A percentile compares a stretch with the other conserved stretches of the same genome.
These are phyloP conservation scores for Corythoichthys haematopterus DNA, from an alignment of 2,113 vertebrate genomes.

Conservation along the genomic window DNA sequence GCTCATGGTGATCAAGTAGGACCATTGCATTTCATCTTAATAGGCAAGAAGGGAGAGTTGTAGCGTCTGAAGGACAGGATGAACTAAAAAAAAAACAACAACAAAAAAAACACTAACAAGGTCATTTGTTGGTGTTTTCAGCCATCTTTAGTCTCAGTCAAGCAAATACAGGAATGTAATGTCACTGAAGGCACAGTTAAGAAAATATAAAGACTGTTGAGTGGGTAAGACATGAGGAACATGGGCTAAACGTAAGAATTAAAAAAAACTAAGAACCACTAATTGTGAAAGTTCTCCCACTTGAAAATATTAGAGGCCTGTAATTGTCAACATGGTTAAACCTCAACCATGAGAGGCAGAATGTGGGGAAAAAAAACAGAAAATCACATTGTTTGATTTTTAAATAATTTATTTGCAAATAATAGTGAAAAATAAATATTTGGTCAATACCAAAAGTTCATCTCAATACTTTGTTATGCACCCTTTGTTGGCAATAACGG, in stretches of 20 bases:
- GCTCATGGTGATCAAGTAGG: slow-evolving; percentile 35
- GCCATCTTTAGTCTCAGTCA: slow-evolving; percentile 33
- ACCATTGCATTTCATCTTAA: slow-evolving; percentile 46
- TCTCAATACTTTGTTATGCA: too few relatives aligned
- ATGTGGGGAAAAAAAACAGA: too few relatives aligned
- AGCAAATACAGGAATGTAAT: slow-evolving; percentile 39
- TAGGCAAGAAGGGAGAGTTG: slow-evolving; percentile 40
- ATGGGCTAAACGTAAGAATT: background rate
- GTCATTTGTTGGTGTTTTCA: slow-evolving; percentile 35
- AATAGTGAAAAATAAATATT: too few relatives aligned
- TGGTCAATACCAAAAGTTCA: too few relatives aligned
- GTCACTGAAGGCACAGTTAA: slow-evolving; percentile 24
- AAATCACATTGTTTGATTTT: too few relatives aligned
- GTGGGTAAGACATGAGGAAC: background rate
- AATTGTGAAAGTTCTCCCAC: too few relatives aligned
- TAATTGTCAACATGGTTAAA: too few relatives aligned
- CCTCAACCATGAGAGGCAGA: too few relatives aligned
- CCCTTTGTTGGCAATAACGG: too few relatives aligned
- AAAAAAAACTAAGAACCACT: background rate
- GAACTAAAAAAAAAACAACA: slow-evolving; percentile 3
- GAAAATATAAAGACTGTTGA: slow-evolving; percentile 17
- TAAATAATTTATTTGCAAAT: too few relatives aligned
- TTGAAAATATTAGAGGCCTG: too few relatives aligned
- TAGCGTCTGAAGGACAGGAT: slow-evolving; percentile 27
- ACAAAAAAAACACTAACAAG: slow-evolving; percentile 9